Percentiles rank a stretch among this genome's conserved stretches.
Evolutionary conservation across 2,113 vertebrate species (phyloP).

Genomic region (Corydoras sp.): DNA sequence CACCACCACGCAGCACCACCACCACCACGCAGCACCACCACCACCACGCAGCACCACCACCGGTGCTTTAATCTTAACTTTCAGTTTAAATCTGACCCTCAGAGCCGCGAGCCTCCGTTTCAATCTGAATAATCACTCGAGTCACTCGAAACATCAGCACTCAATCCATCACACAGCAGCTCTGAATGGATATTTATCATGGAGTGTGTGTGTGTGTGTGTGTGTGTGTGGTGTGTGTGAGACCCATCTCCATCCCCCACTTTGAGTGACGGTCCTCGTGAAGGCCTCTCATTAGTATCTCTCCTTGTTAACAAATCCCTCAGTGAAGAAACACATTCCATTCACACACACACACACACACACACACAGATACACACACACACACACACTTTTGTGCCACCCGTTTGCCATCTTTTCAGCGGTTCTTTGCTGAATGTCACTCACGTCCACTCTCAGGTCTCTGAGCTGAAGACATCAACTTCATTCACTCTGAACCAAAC

Average conservation of each 20-base stretch:
- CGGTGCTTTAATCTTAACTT: too few relatives aligned
- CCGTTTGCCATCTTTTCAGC: constrained; percentile 1
- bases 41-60: too few relatives aligned
- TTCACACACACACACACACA: background rate
- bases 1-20: too few relatives aligned
- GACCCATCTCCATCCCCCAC: background rate
- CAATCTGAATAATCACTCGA: too few relatives aligned
- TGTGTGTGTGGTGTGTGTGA: background rate
- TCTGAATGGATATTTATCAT: background rate
- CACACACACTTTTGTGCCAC: constrained; percentile 7
- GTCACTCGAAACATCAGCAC: too few relatives aligned
- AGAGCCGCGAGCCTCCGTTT: too few relatives aligned
- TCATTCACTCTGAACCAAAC: constrained; percentile 13
- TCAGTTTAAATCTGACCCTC: too few relatives aligned
- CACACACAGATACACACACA: constrained; percentile 19
- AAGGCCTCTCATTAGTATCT: constrained; percentile 51
- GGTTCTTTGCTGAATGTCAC: background rate
- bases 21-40: too few relatives aligned
- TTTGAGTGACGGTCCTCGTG: constrained; percentile 25
- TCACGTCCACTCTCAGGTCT: constrained; percentile 20
- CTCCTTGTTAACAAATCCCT: constrained; percentile 47
- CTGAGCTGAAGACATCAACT: constrained; percentile 11
- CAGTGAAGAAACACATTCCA: constrained; percentile 23
- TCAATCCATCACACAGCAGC: too few relatives aligned
- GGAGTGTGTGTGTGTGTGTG: constrained; percentile 20